Evolutionary conservation across 1,140 invertebrate genomes (phyloP), one percentile per base, ranked within the genome.

Genomic region (Drosophila funebris): DNA sequence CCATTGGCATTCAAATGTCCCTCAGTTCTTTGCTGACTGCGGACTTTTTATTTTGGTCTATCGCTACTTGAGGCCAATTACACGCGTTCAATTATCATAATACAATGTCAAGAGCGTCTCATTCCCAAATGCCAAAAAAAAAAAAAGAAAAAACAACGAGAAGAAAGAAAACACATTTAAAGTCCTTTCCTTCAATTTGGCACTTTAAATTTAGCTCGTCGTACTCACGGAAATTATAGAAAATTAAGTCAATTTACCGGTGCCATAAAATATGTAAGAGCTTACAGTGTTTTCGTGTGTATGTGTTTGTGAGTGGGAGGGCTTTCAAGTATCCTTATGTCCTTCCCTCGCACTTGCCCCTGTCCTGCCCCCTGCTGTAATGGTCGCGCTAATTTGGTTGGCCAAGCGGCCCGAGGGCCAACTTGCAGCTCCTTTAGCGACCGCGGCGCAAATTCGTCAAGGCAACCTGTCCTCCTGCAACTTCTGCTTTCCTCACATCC

Each of bases 51-150:
- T 36, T 13, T 36, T 36, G n/a, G 33, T 76, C 56, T 60, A 57
- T 20, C 44, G 62, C 79, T 77, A 75, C 78, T 90, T 79, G 54
- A 77, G 78, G 87, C 76, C 87, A 90, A 90, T 90, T 90, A 90
- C 87, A 90, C 57, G 87, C 82, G 88, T 90, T 90, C 87, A 90
- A 90, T 90, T 90, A 90, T 85, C 76, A 83, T 90, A 90, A 90
- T 83, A 90, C 88, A 90, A 87, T 90, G 82, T 83, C 67, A 79
- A 66, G 69, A 66, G 36, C 36, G 33, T 58, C 50, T n/a, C 11
- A n/a, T 36, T 4, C 18, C 2, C 0, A 18, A n/a, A 4, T 3
- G 11, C 14, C 1, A 13, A 31, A 68, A 50, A 36, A 22, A 44
- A n/a, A n/a, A n/a, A n/a, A n/a, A n/a, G n/a, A n/a, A n/a, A n/a